Conservation (phyloP, 2,888 invertebrate genomes). For the Ceriagrion tenellum region DNA sequence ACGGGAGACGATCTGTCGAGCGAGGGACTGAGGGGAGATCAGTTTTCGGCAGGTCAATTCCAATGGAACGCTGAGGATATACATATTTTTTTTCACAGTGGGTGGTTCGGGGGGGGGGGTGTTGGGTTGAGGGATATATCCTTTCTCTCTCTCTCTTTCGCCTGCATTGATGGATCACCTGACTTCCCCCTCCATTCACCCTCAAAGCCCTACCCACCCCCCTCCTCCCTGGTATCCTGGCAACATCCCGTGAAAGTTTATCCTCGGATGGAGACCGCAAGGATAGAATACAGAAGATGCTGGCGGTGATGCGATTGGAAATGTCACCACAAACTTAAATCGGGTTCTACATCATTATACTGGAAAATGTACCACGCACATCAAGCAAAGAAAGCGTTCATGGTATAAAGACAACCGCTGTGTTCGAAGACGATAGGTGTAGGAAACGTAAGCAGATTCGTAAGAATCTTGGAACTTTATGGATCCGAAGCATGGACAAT, state of each 20-base stretch:
- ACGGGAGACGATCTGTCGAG: slow-evolving; percentile 39
- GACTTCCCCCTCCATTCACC: background rate
- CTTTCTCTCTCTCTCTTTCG: background rate
- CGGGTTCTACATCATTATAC: background rate
- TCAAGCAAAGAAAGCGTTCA: no score
- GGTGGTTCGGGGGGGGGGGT: background rate
- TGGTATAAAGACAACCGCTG: no score
- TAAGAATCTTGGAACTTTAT: no score
- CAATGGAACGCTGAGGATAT: background rate
- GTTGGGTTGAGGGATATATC: background rate
- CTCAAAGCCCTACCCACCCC: no score
- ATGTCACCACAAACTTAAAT: background rate
- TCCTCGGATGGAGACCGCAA: background rate
- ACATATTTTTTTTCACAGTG: background rate
- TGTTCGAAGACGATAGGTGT: no score
- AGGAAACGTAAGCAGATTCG: no score
- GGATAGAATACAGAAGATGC: background rate
- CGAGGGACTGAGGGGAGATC: slow-evolving; percentile 15
- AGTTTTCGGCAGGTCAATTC: slow-evolving; percentile 39
- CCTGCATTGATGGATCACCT: background rate
- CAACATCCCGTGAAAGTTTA: background rate
- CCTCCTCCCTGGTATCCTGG: background rate
- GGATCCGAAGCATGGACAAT: no score
- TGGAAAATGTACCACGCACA: no score
- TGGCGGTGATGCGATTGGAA: background rate